Evolutionary conservation across 2,113 vertebrate genomes (phyloP), one percentile per base, ranked within the genome.

Genomic region (Laticauda laticaudata): DNA sequence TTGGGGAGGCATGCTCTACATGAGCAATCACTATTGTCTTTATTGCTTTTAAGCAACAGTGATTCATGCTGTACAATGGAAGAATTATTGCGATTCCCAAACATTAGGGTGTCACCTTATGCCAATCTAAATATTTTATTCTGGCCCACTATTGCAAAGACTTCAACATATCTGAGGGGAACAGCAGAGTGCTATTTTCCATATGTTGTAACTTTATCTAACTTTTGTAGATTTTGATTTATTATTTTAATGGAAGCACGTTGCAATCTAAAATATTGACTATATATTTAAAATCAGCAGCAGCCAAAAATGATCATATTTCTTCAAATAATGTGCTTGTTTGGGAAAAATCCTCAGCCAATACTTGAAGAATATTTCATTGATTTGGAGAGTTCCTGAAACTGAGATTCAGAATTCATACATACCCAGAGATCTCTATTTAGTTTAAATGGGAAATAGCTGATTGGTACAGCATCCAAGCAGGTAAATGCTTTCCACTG

Each of bases 51-150:
- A 90, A 92, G 91, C 59, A 91, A 54, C 21, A 59, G 45, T 89
- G 88, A 92, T 90, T 90, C 56, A 64, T 90, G 87, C 26, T 56
- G 26, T 48, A 48, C 26, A 90, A 39, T 21, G 90, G 57, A 9
- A 29, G 51, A 21, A 92, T 90, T 92, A 94, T 92, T 90, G 51
- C 39, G 20, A 90, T 29, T 88, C 89, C 95, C 91, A 24, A 94
- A 96, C 94, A 95, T 96, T 96, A 96, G 96, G 95, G 96, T 97
- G 96, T 96, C 96, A 96, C 96, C 95, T 96, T 94, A 96, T 96
- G 96, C 96, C 96, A 96, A 95, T 96, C 95, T 96, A 95, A 92
- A 81, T 91, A 95, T 94, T 95, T 96, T 53, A 90, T 93, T 64
- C 45, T 53, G 23, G 15, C n/a, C 93, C 91, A 91, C 91, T 95